Evolutionary conservation across 2,113 vertebrate genomes (phyloP).

Genomic region (Carollia perspicillata): DNA sequence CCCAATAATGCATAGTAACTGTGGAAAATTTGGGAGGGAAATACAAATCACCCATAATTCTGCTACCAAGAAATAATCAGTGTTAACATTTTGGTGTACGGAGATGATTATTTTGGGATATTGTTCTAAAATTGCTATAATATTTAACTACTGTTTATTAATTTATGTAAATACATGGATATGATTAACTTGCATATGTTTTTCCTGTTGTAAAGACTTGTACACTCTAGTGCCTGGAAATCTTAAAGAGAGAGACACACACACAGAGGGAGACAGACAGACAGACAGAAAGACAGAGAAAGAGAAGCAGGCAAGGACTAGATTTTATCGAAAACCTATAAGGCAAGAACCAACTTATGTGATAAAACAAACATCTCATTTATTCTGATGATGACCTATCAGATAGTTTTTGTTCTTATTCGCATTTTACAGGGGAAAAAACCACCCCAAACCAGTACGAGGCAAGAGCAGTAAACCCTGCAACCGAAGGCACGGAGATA

Average conservation of each 20-base stretch:
- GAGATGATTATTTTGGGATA: background rate
- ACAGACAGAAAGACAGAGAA: background rate
- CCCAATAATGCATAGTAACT: slow-evolving; percentile 10
- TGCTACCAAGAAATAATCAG: slow-evolving; percentile 7
- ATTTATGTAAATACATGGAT: slow-evolving; percentile 19
- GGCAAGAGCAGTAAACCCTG: background rate
- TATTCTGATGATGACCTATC: background rate
- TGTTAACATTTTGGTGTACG: slow-evolving; percentile 10
- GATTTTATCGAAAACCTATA: background rate
- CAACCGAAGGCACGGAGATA: background rate
- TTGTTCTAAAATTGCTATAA: slow-evolving; percentile 29
- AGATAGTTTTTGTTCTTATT: background rate
- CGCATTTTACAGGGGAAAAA: background rate
- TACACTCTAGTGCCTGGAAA: background rate
- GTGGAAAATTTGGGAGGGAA: background rate
- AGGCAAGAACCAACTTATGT: background rate
- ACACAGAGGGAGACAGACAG: background rate
- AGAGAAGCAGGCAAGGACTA: background rate
- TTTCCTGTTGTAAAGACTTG: background rate
- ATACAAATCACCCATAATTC: slow-evolving; percentile 33
- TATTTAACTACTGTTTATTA: slow-evolving; percentile 41
- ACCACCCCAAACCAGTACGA: background rate
- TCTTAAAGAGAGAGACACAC: background rate
- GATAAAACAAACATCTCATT: background rate
- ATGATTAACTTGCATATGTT: slow-evolving; percentile 9